phyloP scores from a whole-genome alignment of 2,113 vertebrate genomes.

The Gorsachius goisagi region DNA sequence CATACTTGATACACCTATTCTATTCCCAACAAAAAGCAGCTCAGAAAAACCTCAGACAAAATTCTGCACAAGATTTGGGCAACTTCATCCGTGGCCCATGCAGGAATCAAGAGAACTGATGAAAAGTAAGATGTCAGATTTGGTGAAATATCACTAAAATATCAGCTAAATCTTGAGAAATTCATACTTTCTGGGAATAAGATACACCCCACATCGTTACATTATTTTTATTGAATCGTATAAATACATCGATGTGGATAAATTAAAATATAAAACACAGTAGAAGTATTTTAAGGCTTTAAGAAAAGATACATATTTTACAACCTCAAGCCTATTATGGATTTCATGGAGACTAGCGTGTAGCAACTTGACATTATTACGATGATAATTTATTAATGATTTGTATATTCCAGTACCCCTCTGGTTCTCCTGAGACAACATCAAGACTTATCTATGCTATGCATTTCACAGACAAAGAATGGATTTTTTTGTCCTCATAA shows the following conservation, averaged over 20 bases:
- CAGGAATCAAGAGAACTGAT: background rate
- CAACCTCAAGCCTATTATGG: background rate
- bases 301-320: background rate
- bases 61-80: background rate
- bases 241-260: background rate
- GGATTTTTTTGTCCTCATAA: constrained; percentile 2
- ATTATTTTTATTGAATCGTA: background rate
- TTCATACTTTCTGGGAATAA: background rate
- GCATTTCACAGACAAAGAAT: background rate
- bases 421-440: constrained; percentile 13
- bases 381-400: constrained; percentile 39
- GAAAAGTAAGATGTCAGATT: constrained; percentile 3
- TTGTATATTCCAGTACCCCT: background rate
- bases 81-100: background rate
- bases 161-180: background rate
- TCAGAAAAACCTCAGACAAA: background rate
- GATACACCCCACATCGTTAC: background rate
- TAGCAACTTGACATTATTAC: background rate
- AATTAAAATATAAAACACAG: background rate
- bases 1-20: background rate
- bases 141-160: background rate
- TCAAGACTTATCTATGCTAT: background rate
- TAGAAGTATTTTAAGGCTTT: background rate
- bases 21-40: background rate
- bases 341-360: background rate